Conservation (phyloP, 2,888 invertebrate species). For the Noctua comes region DNA sequence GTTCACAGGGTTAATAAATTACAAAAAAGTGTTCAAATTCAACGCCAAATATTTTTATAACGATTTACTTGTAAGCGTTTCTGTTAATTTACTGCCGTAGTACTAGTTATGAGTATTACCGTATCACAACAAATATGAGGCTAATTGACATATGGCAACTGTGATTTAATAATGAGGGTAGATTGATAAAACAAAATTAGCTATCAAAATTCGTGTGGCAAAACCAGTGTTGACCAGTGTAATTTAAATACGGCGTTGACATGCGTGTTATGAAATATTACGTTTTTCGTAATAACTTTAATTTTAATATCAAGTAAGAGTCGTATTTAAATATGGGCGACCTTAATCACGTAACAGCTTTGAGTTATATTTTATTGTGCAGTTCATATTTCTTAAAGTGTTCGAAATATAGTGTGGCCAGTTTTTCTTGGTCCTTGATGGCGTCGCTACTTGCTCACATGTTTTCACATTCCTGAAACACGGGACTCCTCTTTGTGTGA, state of each 20-base stretch:
- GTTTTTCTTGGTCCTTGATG: slow-evolving; percentile 27
- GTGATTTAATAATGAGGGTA: too few species aligned
- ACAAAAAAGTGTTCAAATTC: too few species aligned
- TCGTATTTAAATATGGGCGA: slow-evolving; percentile 32
- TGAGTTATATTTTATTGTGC: slow-evolving; percentile 35
- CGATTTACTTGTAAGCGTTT: too few species aligned
- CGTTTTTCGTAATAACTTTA: slow-evolving; percentile 29
- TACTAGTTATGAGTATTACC: too few species aligned
- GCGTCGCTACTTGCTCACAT: not conserved
- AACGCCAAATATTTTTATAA: too few species aligned
- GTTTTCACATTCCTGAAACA: not conserved
- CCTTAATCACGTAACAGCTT: slow-evolving; percentile 41
- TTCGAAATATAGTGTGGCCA: slow-evolving; percentile 6
- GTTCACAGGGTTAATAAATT: too few species aligned
- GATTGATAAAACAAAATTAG: too few species aligned
- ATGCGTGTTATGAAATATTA: slow-evolving; percentile 44
- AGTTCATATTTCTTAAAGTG: slow-evolving; percentile 32
- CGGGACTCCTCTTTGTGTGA: not conserved
- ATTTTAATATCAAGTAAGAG: slow-evolving; percentile 45
- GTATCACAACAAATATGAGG: too few species aligned
- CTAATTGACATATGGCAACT: too few species aligned
- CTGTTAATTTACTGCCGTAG: too few species aligned
- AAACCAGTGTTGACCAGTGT: too few species aligned
- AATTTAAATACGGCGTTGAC: slow-evolving; percentile 14
- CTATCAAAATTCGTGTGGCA: too few species aligned